Evolutionary conservation across 2,797 vertebrate species (phyloP).

Genomic region (Lindbergichthys nudifrons): DNA sequence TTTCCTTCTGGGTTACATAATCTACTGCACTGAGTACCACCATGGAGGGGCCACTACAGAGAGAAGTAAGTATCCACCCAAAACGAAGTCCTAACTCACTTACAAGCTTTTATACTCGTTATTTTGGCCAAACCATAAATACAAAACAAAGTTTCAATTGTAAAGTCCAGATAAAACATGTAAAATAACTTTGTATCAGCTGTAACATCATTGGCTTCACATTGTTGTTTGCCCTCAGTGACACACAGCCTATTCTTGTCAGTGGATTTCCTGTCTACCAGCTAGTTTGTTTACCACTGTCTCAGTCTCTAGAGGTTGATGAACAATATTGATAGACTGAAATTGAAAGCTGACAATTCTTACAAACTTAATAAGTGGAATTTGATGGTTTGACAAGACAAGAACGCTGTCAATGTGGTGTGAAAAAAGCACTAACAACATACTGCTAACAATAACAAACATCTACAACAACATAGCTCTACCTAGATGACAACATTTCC

Average conservation of each 20-base stretch:
- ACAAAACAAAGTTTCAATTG: too few species aligned
- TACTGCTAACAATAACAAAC: not conserved
- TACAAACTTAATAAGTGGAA: too few species aligned
- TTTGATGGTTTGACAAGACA: not conserved
- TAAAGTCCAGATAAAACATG: too few species aligned
- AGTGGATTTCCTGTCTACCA: not conserved
- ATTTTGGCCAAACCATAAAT: not conserved
- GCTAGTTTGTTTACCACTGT: conserved; percentile 7
- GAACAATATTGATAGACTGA: not conserved
- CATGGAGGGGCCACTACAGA: not conserved
- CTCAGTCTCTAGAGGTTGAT: conserved; percentile 1
- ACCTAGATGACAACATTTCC: not conserved
- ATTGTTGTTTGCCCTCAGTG: not conserved
- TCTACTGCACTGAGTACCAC: conserved; percentile 73
- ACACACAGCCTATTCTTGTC: not conserved
- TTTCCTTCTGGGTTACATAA: conserved; percentile 86
- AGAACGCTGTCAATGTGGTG: not conserved
- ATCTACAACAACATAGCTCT: not conserved
- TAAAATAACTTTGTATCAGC: too few species aligned
- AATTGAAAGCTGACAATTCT: not conserved
- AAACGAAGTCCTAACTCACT: not conserved
- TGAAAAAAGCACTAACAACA: not conserved
- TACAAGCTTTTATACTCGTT: not conserved
- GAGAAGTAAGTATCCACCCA: conserved; percentile 59
- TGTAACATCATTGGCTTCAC: not conserved